Evolutionary conservation across 2,113 vertebrate genomes (phyloP).

Genomic region (Bothrops jararaca): DNA sequence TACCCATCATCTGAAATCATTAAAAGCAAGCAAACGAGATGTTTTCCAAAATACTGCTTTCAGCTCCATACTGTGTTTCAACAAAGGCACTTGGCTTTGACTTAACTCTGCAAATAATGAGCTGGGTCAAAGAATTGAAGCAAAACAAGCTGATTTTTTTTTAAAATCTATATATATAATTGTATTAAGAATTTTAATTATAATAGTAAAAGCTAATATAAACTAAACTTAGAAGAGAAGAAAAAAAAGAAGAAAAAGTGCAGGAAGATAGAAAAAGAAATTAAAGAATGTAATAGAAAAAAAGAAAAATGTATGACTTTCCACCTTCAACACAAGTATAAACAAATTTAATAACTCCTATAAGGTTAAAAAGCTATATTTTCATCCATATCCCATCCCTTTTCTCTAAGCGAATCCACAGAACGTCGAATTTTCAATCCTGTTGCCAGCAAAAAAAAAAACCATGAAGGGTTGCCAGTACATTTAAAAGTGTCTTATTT

Average conservation of each 20-base stretch:
- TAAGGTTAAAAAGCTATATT: background rate
- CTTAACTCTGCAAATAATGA: background rate
- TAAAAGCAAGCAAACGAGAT: conserved; percentile 33
- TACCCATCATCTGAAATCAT: background rate
- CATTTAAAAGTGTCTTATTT: background rate
- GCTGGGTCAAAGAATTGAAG: background rate
- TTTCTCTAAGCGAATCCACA: background rate
- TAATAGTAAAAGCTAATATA: background rate
- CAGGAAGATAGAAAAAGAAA: background rate
- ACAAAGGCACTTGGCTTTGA: background rate
- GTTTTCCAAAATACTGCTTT: background rate
- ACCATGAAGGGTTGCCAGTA: background rate
- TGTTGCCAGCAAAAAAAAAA: background rate
- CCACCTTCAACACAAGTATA: background rate
- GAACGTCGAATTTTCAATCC: background rate
- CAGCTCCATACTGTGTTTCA: background rate
- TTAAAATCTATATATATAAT: background rate
- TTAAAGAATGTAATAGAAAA: background rate
- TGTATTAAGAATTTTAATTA: background rate
- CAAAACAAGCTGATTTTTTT: background rate
- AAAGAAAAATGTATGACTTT: background rate
- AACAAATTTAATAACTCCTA: background rate
- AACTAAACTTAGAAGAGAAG: background rate
- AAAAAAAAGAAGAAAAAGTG: background rate
- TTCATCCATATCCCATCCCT: background rate